These are phyloP conservation scores for Hyppa rectilinea DNA, from an alignment of 2,888 invertebrate genomes.

Conservation along the genomic window DNA sequence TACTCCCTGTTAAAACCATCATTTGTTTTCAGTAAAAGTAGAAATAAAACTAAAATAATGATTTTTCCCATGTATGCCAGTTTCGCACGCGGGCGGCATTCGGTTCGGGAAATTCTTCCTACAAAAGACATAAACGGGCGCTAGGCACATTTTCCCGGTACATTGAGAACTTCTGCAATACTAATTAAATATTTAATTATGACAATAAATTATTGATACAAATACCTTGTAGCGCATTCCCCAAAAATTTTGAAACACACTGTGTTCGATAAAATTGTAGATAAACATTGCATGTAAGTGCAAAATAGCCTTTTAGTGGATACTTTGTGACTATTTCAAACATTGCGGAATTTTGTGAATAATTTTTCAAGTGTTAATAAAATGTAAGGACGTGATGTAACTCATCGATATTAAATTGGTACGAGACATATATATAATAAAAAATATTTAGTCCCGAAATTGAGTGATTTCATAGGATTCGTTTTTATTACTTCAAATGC, in stretches of 20 bases:
- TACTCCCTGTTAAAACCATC: background rate
- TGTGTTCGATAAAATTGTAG: slow-evolving; percentile 21
- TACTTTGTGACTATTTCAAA: slow-evolving; percentile 11
- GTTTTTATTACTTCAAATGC: background rate
- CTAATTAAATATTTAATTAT: background rate
- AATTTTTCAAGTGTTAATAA: background rate
- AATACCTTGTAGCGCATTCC: background rate
- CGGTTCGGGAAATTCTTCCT: slow-evolving; percentile 44
- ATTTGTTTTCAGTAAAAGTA: background rate
- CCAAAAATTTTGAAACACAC: slow-evolving; percentile 12
- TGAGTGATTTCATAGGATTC: background rate
- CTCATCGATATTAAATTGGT: background rate
- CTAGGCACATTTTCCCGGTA: background rate
- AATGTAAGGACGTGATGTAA: background rate
- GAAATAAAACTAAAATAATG: background rate
- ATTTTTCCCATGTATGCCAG: background rate
- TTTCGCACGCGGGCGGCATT: background rate
- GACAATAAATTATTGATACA: background rate
- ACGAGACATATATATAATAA: background rate
- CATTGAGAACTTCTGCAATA: background rate
- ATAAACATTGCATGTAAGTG: slow-evolving; percentile 47
- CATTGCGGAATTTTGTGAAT: slow-evolving; percentile 11
- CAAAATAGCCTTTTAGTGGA: slow-evolving; percentile 42
- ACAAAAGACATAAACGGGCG: slow-evolving; percentile 86
- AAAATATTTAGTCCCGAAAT: background rate